These are phyloP conservation scores for Mixornis gularis DNA, from an alignment of 2,113 vertebrate species.

Conservation along the genomic window DNA sequence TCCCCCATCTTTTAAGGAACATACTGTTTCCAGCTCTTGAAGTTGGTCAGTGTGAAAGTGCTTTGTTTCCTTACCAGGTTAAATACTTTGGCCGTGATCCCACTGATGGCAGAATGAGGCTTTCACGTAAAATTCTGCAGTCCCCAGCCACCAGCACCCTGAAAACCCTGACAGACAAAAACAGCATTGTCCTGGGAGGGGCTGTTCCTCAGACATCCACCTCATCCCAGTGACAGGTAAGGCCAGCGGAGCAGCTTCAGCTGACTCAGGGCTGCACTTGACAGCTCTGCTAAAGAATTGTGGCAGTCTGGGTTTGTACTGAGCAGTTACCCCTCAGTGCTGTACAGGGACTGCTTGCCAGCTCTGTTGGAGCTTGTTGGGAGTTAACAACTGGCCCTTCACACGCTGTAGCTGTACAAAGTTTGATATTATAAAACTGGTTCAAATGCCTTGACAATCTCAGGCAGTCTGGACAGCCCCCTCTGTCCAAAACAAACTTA, in stretches of 20 bases:
- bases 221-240: conserved; percentile 52
- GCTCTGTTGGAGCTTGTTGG: neutral
- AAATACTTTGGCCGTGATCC: conserved; percentile 97
- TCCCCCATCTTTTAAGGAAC: neutral
- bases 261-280: neutral
- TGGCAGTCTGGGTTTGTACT: neutral
- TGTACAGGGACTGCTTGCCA: conserved; percentile 4
- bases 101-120: conserved; percentile 93
- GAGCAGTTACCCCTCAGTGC: neutral
- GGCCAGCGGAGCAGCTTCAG: neutral
- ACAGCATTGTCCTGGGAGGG: conserved; percentile 82
- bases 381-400: neutral
- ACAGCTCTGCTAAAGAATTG: neutral
- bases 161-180: conserved; percentile 85
- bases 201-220: conserved; percentile 53
- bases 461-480: neutral
- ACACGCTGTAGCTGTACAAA: neutral
- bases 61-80: conserved; percentile 74
- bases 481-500: neutral
- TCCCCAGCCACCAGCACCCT: conserved; percentile 77
- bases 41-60: neutral
- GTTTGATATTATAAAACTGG: neutral
- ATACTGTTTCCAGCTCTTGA: neutral
- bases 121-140: conserved; percentile 93
- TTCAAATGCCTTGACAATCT: neutral